phyloP scores from a whole-genome alignment of 2,797 vertebrate genomes.

The Lacerta viridis region DNA sequence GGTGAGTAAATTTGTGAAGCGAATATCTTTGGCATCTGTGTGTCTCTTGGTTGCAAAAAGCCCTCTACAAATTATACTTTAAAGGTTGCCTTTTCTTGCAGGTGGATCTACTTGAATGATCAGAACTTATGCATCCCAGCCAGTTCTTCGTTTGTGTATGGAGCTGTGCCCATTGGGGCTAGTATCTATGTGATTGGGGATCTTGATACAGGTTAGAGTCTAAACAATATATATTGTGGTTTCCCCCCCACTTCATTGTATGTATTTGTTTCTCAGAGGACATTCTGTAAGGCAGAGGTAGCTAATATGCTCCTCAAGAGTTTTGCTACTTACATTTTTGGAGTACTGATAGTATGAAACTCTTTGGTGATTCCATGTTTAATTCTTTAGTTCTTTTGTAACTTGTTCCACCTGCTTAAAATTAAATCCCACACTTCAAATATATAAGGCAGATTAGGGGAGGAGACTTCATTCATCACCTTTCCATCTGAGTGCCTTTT shows the following conservation, averaged over 20 bases:
- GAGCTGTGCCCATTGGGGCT: conserved; percentile 94
- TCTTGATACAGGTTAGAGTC: conserved; percentile 92
- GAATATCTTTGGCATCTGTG: not conserved
- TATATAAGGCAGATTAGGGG: too few relatives aligned
- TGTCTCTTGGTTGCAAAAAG: not conserved
- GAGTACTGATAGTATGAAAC: not conserved
- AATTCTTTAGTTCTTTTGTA: not conserved
- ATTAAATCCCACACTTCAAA: not conserved
- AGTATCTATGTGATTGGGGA: conserved; percentile 98
- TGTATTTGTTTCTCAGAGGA: not conserved
- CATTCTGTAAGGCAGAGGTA: not conserved
- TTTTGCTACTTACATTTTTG: not conserved
- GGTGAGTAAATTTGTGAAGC: not conserved
- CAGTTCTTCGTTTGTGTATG: conserved; percentile 97
- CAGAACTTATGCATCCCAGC: conserved; percentile 95
- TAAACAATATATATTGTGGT: not conserved
- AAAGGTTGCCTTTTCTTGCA: conserved; percentile 69
- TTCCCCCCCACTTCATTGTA: conserved; percentile 11
- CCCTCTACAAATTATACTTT: too few relatives aligned
- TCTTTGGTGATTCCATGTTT: not conserved
- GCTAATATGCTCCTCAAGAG: not conserved
- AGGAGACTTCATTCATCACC: not conserved
- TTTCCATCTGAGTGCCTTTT: not conserved
- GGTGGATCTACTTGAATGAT: conserved; percentile 97
- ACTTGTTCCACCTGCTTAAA: not conserved